These are phyloP conservation scores for Leiothrix lutea DNA, from an alignment of 2,113 vertebrate genomes.

Conservation along the genomic window DNA sequence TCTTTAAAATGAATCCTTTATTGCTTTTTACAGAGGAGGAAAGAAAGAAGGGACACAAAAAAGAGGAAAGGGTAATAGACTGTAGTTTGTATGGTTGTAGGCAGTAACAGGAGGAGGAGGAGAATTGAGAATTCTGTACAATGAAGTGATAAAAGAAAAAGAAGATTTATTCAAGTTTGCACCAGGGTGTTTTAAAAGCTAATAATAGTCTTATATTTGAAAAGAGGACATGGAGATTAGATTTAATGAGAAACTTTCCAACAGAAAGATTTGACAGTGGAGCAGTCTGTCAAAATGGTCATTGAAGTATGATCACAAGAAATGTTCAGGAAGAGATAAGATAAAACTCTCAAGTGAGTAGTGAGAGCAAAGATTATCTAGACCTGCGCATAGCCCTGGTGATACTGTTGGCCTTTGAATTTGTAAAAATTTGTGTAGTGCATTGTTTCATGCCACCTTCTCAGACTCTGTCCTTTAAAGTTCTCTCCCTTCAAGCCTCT, in stretches of 20 bases:
- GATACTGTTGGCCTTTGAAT: neutral
- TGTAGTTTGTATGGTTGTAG: neutral
- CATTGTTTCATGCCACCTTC: neutral
- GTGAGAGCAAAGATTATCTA: neutral
- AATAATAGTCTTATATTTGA: neutral
- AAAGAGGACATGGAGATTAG: neutral
- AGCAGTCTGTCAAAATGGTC: neutral
- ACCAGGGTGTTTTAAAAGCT: neutral
- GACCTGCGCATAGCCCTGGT: neutral
- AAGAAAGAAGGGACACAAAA: neutral
- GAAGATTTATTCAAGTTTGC: slow-evolving; percentile 21
- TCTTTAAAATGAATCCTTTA: neutral
- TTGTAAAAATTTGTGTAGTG: neutral
- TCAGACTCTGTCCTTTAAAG: neutral
- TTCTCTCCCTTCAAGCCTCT: neutral
- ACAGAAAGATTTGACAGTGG: neutral
- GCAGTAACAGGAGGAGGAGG: neutral
- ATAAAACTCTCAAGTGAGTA: neutral
- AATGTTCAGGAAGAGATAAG: neutral
- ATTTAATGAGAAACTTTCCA: slow-evolving; percentile 22
- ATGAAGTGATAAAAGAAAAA: neutral
- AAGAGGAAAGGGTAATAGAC: neutral
- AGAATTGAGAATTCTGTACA: neutral
- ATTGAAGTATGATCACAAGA: neutral
- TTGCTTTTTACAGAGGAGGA: neutral